Base-by-base conservation (phyloP, 2,797 vertebrate genomes). In the Balearica regulorum region DNA sequence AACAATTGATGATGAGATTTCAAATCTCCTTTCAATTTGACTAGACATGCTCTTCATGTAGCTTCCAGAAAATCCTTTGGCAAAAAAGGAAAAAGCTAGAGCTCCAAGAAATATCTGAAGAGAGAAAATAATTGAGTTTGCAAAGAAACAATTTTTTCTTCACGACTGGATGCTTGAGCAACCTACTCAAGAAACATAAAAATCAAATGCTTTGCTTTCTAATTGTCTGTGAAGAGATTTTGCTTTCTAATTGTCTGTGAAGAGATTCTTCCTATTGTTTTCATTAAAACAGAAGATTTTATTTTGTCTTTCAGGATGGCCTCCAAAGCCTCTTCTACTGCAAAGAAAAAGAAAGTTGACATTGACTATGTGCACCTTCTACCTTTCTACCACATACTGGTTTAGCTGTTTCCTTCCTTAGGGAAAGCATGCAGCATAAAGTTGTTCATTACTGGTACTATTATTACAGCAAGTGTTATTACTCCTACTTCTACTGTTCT, bases 41-140 rank as follows among this genome's bases (percentile, higher is more conserved):
- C 99, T 99, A 82, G 99, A 98, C 97, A 99, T 99, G 94, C 99
- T 99, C 90, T 99, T 99, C 98, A 99, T 98, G 93, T 99, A 99
- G 96, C 98, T 99, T 95, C 98, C 99, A 83, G 99, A 98, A 94
- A 99, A 97, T 55, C 99, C 98, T 97, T 99, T 99, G 83, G 99
- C 98, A 97, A 99, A 99, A 97, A 99, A 99, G 77, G 98, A 98
- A 92, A 99, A 99, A 78, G 99, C 99, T 97, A 99, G 97, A 66
- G 99, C 98, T 77, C 98, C 98, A 44, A 99, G 98, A 96, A 99
- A 99, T 96, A 99, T 97, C 99, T 99, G 96, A 96, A 95, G 94
- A 94, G 69, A 92, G 84, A 96, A 95, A 90, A 94, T 22, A 89
- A 60, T 53, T 66, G 58, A 87, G 51, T 82, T 92, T 75, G 64